These are phyloP conservation scores for Drosophila burlai DNA, from an alignment of 1,140 invertebrate species.

Conservation along the genomic window DNA sequence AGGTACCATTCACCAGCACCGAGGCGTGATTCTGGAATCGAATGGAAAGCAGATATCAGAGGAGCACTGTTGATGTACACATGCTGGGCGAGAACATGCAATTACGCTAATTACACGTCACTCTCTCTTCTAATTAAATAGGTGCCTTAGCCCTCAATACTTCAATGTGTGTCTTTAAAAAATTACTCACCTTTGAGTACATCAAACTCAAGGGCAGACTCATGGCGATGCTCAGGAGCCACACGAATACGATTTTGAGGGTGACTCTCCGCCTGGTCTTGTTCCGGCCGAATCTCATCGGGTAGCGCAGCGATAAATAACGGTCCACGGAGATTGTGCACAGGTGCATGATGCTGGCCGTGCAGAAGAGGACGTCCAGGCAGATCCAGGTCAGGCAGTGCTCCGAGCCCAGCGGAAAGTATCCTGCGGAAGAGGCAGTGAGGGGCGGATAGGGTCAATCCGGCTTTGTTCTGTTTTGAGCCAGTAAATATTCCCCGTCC, in stretches of 20 bases:
- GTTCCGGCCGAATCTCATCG: conserved; percentile 95
- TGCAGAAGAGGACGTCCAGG: conserved; percentile 97
- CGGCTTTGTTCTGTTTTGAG: conserved; percentile 4
- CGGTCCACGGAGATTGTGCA: conserved; percentile 98
- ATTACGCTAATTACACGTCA: conserved; percentile 16
- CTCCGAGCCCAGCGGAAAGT: conserved; percentile 92
- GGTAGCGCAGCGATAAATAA: conserved; percentile 93
- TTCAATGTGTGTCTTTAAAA: not conserved
- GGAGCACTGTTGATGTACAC: not conserved
- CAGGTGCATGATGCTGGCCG: conserved; percentile 97
- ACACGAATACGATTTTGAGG: conserved; percentile 95
- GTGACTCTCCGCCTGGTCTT: conserved; percentile 94
- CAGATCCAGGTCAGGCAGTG: conserved; percentile 95
- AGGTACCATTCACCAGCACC: conserved; percentile 91
- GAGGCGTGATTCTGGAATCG: conserved; percentile 91
- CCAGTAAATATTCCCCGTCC: conserved; percentile 36
- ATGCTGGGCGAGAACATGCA: not conserved
- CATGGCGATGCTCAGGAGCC: conserved; percentile 95
- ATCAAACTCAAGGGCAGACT: conserved; percentile 94
- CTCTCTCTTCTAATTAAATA: not conserved
- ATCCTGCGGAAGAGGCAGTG: conserved; percentile 87
- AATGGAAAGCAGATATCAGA: conserved; percentile 31
- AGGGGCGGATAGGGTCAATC: not conserved
- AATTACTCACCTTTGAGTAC: conserved; percentile 91
- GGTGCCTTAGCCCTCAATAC: not conserved